Evolutionary conservation across 1,140 invertebrate species (phyloP).

Genomic region (Solenopsis fugax): DNA sequence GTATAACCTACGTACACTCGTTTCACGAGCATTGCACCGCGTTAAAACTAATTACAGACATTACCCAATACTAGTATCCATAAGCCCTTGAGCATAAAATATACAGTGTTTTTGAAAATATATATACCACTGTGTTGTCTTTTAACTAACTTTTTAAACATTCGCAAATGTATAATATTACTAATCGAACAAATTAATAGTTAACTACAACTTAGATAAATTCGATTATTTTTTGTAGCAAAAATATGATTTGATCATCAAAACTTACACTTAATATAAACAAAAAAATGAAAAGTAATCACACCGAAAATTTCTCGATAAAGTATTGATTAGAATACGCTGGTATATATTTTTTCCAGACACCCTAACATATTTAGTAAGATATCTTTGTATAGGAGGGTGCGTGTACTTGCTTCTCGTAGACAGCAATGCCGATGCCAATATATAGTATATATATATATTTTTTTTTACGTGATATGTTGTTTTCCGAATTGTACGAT

Average conservation of each 20-base stretch:
- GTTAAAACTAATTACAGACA: conserved; percentile 66
- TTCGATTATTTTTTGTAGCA: background rate
- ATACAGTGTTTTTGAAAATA: conserved; percentile 46
- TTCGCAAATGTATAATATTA: background rate
- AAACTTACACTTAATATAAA: background rate
- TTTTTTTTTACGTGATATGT: conserved; percentile 60
- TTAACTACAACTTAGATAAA: background rate
- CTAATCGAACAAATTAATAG: background rate
- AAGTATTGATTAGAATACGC: background rate
- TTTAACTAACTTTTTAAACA: background rate
- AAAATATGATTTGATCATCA: background rate
- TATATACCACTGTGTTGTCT: background rate
- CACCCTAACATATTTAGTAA: background rate
- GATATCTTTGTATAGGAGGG: conserved; percentile 57
- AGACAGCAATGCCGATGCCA: conserved; percentile 49
- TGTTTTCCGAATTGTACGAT: conserved; percentile 12
- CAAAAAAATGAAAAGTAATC: background rate
- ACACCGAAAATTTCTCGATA: background rate
- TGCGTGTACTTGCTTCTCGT: conserved; percentile 32
- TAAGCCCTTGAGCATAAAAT: conserved; percentile 78
- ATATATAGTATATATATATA: no score
- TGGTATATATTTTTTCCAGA: conserved; percentile 37
- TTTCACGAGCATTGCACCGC: conserved; percentile 72
- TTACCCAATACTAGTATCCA: conserved; percentile 68
- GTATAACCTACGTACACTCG: conserved; percentile 68